Evolutionary conservation across 2,888 invertebrate species (phyloP), one percentile per base, ranked within the genome.

Genomic region (Salticus scenicus): DNA sequence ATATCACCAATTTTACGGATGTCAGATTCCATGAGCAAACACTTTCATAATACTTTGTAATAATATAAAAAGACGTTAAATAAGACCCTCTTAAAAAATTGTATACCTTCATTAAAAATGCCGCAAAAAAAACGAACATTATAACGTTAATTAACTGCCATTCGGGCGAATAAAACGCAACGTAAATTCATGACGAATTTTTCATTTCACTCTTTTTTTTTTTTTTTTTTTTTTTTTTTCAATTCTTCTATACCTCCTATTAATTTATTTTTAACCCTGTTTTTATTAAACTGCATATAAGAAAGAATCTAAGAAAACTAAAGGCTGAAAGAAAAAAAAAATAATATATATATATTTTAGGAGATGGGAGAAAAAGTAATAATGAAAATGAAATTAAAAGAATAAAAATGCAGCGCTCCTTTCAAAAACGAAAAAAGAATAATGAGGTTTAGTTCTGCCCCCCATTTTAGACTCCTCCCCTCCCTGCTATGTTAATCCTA

Each of bases 321-420:
- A 41, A 66, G 31, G 63, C 47, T 31, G 42, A 47, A 66, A 66
- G 63, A 73, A 72, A n/a, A 28, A 12, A 57, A 31, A 24, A 73
- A 57, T 51, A 57, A 73, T 10, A 73, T 31, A 71, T 41, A 67
- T 67, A 67, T 37, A 67, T 37, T 37, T 67, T 67, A 24, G 1
- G 24, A n/a, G 57, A 63, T 8, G 20, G 31, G 47, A 69, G 66
- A 83, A 77, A 77, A 77, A 28, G 28, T 66, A 77, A 72, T 83
- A 77, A 83, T 77, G 77, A 77, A 83, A 83, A 83, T 83, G 77
- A 83, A 83, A 83, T 83, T 83, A 83, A 83, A 83, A 71, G 77
- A 83, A 83, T 33, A 77, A 77, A 83, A 83, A 77, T 73, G 47
- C n/a, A 42, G 66, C 71, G 76, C 37, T 70, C 66, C 76, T 33